Conservation (phyloP, 37 sponge, comb jelly and placozoan genomes). For the Haliclona indistincta region DNA sequence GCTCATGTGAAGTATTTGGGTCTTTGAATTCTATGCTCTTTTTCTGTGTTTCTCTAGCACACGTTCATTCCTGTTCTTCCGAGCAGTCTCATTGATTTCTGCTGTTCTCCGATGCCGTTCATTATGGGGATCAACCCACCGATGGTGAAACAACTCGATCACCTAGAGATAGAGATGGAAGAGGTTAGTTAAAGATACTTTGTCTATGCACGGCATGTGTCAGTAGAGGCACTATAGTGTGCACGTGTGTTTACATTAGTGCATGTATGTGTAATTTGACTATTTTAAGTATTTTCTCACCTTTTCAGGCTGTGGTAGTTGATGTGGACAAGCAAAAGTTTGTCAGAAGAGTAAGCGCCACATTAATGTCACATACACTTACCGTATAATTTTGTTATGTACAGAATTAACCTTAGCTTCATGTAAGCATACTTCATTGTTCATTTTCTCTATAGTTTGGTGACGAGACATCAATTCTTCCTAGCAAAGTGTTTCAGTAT, state of each 20-base stretch:
- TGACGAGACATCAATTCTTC: conserved; percentile 61
- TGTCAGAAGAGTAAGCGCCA: conserved; percentile 31
- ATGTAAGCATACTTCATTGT: conserved; percentile 13
- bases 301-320: conserved; percentile 42
- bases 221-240: background rate
- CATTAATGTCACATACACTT: background rate
- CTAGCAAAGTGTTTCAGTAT: conserved; percentile 57
- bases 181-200: no score
- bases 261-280: background rate
- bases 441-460: conserved; percentile 37
- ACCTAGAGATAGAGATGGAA: conserved; percentile 56
- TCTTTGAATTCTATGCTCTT: background rate
- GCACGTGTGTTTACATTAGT: background rate
- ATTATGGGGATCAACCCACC: conserved; percentile 76
- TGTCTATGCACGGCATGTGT: no score
- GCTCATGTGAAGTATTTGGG: background rate
- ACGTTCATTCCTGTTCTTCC: conserved; percentile 90
- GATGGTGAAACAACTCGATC: conserved; percentile 41
- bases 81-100: conserved; percentile 74
- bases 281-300: no score
- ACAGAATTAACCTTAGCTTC: background rate
- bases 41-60: conserved; percentile 49
- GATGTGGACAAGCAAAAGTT: conserved; percentile 67
- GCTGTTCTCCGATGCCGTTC: conserved; percentile 86
- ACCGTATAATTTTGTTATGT: background rate